Conservation (phyloP, 1,140 invertebrate species). For the Archegozetes longisetosus region DNA sequence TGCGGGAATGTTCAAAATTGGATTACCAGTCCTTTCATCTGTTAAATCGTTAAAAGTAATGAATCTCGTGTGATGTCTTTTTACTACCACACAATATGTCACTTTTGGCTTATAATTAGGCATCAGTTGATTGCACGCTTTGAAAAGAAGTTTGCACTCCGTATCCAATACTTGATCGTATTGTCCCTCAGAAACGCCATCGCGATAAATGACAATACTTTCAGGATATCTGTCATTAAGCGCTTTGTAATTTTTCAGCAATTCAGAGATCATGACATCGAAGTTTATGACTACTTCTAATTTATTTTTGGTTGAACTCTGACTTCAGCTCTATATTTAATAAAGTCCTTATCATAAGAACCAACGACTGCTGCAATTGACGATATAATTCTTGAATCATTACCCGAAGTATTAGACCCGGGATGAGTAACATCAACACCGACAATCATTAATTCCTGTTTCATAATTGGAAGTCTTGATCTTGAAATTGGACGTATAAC, state of each 20-base stretch:
- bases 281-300: slow-evolving; percentile 35
- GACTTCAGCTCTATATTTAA: slow-evolving; percentile 12
- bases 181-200: slow-evolving; percentile 34
- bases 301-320: slow-evolving; percentile 15
- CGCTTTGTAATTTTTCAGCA: slow-evolving; percentile 36
- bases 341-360: slow-evolving; percentile 13
- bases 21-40: background rate
- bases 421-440: slow-evolving; percentile 82
- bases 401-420: slow-evolving; percentile 34
- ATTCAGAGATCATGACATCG: slow-evolving; percentile 44
- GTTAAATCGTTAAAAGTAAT: too few relatives aligned
- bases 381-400: slow-evolving; percentile 46
- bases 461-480: slow-evolving; percentile 21
- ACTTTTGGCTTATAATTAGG: slow-evolving; percentile 17
- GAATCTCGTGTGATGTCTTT: slow-evolving; percentile 16
- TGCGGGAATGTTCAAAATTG: slow-evolving; percentile 1
- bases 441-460: slow-evolving; percentile 40
- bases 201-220: slow-evolving; percentile 31
- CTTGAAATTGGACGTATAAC: slow-evolving; percentile 28
- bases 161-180: slow-evolving; percentile 26
- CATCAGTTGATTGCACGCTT: slow-evolving; percentile 17
- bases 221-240: slow-evolving; percentile 20
- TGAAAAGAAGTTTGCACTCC: slow-evolving; percentile 18
- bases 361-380: slow-evolving; percentile 57
- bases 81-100: slow-evolving; percentile 15